Evolutionary conservation across 2,888 invertebrate genomes (phyloP), one percentile per base, ranked within the genome.

Genomic region (Rugalucina vietnamica): DNA sequence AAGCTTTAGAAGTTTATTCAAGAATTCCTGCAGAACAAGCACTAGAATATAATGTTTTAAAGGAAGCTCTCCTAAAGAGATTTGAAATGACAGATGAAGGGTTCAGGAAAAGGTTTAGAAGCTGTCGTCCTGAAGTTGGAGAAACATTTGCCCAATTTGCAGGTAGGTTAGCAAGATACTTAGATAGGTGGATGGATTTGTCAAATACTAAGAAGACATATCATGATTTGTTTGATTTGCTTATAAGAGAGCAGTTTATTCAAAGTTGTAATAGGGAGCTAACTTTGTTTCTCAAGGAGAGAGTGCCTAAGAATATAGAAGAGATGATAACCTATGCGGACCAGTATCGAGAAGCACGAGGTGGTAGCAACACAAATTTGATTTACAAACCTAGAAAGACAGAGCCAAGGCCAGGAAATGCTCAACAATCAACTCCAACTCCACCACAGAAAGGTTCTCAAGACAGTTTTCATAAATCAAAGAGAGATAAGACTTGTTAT

Each of bases 71-170:
- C 10, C 34, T 84, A 18, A 81, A 78, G 50, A 50, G 81, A 57
- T 84, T 72, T 78, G 75, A 81, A 27, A 39, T 78, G 74, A 84
- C 81, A 34, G 78, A 77, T 49, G 78, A 84, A 12, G 84, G 84
- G 0, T 84, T 81, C 57, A 50, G 50, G 60, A 54, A 72, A 29
- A 84, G 74, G 69, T 86, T 86, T 71, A 12, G 78, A 32, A 65
- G 39, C 18, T n/a, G 70, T 39, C 32, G 43, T 60, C 74, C 76
- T 18, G 78, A 81, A 74, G 24, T 18, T 27, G 81, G 84, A 18
- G 84, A 84, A 70, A 81, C 81, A 12, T 81, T 79, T 84, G 18
- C 3, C 1, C 81, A 82, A 71, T 85, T 76, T 65, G 21, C 69
- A 2, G 72, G 69, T 75, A n/a, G n/a, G n/a, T n/a, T 79, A 27